Percentiles rank a stretch among this genome's conserved stretches.
Conservation (phyloP, 1,140 invertebrate species). For the Dendrolimus kikuchii region DNA sequence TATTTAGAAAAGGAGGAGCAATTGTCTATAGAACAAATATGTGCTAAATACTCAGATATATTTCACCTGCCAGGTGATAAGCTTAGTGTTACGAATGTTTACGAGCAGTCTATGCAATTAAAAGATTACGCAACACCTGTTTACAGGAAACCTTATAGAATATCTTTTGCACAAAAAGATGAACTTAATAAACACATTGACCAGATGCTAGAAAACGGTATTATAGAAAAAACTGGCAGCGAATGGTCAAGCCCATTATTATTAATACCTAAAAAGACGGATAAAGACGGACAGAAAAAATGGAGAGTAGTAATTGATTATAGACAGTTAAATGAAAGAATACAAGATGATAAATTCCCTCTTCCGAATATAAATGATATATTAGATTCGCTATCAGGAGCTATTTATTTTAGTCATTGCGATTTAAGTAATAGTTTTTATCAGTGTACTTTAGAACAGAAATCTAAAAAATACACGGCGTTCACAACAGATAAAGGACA, state of each 20-base stretch:
- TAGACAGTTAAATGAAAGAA: constrained; percentile 1
- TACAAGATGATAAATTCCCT: constrained; percentile 2
- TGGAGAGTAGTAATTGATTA: constrained; percentile 5
- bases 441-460: constrained; percentile 2
- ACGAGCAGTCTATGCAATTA: constrained; percentile 2
- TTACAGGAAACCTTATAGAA: constrained; percentile 3
- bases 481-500: constrained; percentile 10
- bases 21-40: neutral
- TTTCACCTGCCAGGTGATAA: neutral
- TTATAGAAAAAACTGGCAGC: constrained; percentile 3
- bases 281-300: neutral
- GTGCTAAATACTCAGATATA: too few species aligned
- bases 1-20: neutral
- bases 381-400: constrained; percentile 5
- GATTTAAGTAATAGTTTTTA: constrained; percentile 6
- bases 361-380: constrained; percentile 2
- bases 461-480: constrained; percentile 5
- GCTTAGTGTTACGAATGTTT: neutral
- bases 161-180: neutral
- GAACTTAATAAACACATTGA: neutral
- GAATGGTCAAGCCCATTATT: constrained; percentile 4
- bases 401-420: constrained; percentile 8
- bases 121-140: constrained; percentile 3
- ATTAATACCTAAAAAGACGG: constrained; percentile 2
- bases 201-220: neutral